Conservation (phyloP, 2,888 invertebrate genomes). For the Ophonus ardosiacus region DNA sequence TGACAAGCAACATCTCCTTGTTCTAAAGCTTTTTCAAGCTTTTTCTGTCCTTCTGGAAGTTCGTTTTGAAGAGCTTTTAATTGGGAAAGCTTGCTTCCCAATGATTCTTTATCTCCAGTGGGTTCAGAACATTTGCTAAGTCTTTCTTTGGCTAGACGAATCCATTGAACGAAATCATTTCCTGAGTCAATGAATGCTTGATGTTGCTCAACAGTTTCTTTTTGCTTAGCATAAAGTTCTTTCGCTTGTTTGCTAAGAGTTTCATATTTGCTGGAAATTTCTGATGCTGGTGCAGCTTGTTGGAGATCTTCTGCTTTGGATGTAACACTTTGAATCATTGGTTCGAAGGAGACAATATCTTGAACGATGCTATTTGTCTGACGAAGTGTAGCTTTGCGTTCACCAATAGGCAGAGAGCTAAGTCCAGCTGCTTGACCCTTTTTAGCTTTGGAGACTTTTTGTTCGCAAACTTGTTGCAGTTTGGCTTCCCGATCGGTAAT, state of each 20-base stretch:
- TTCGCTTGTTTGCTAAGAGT: conserved; percentile 93
- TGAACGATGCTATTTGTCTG: conserved; percentile 96
- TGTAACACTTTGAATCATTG: conserved; percentile 97
- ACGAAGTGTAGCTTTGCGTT: conserved; percentile 91
- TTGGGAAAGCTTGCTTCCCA: conserved; percentile 91
- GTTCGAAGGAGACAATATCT: conserved; percentile 97
- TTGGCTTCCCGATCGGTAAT: conserved; percentile 95
- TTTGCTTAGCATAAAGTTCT: conserved; percentile 92
- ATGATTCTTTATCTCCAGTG: conserved; percentile 92
- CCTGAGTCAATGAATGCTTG: conserved; percentile 95
- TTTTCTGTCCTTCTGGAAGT: conserved; percentile 88
- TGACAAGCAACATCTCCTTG: conserved; percentile 92
- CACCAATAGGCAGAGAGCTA: conserved; percentile 88
- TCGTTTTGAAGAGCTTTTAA: conserved; percentile 91
- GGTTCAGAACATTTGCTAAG: conserved; percentile 95
- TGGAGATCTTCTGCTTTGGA: conserved; percentile 95
- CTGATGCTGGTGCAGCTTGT: conserved; percentile 93
- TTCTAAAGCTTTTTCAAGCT: conserved; percentile 88
- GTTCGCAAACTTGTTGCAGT: conserved; percentile 92
- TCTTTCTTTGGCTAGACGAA: conserved; percentile 92
- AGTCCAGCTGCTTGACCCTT: conserved; percentile 87
- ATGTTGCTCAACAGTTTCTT: conserved; percentile 92
- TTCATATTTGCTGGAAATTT: conserved; percentile 94
- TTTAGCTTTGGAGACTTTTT: conserved; percentile 87
- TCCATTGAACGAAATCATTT: conserved; percentile 95